phyloP scores from a whole-genome alignment of 2,113 vertebrate genomes.

The Trematomus loennbergii region DNA sequence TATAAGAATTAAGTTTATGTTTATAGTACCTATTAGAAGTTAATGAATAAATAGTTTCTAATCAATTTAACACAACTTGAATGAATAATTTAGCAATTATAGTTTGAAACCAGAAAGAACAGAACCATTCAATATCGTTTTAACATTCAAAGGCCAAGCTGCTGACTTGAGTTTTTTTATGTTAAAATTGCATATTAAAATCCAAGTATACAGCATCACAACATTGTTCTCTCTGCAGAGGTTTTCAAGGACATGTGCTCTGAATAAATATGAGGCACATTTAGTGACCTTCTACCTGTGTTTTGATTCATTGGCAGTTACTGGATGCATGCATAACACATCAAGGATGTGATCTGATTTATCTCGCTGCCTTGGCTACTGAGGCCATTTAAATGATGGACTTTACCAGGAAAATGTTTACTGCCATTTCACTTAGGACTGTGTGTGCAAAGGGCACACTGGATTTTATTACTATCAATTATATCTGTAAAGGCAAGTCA shows the following conservation, averaged over 20 bases:
- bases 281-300: constrained; percentile 82
- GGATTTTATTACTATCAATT: constrained; percentile 68
- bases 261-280: constrained; percentile 83
- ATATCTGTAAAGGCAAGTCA: constrained; percentile 47
- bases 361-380: constrained; percentile 68
- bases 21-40: neutral
- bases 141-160: constrained; percentile 57
- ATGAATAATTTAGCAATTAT: too few relatives aligned
- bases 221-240: constrained; percentile 57
- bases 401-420: constrained; percentile 65
- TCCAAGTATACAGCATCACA: constrained; percentile 30
- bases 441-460: constrained; percentile 40
- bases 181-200: constrained; percentile 58
- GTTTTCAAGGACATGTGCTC: constrained; percentile 76
- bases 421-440: constrained; percentile 58
- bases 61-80: too few relatives aligned
- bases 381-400: constrained; percentile 76
- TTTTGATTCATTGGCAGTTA: constrained; percentile 82
- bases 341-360: constrained; percentile 80
- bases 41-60: neutral
- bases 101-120: constrained; percentile 45
- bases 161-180: constrained; percentile 49
- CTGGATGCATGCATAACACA: constrained; percentile 77
- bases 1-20: neutral
- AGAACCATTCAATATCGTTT: constrained; percentile 32